Conservation (phyloP, 1,140 invertebrate species). For the Drosophila elegans region DNA sequence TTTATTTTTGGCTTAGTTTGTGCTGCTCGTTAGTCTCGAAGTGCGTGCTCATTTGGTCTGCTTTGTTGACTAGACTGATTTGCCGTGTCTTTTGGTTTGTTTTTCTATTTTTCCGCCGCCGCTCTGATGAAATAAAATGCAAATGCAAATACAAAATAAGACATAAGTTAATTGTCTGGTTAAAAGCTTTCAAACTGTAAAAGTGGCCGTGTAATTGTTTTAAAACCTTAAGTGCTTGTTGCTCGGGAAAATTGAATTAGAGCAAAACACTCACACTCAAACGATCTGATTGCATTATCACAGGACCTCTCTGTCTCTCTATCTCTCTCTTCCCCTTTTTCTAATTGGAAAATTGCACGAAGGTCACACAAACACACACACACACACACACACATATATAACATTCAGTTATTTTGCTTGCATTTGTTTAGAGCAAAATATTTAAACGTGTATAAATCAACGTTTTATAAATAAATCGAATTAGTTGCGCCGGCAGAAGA, state of each 20-base stretch:
- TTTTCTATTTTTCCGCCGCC: conserved; percentile 11
- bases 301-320: conserved; percentile 20
- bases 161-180: conserved; percentile 21
- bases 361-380: conserved; percentile 54
- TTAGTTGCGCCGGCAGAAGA: conserved; percentile 53
- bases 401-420: conserved; percentile 31
- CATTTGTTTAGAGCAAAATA: conserved; percentile 37
- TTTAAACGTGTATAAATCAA: conserved; percentile 36
- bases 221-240: conserved; percentile 16
- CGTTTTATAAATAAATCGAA: conserved; percentile 61
- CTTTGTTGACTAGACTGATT: conserved; percentile 76
- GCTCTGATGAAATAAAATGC: conserved; percentile 1
- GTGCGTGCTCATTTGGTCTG: conserved; percentile 77
- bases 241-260: conserved; percentile 27
- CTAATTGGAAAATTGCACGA: conserved; percentile 72
- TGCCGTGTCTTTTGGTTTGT: conserved; percentile 22
- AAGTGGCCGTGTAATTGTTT: conserved; percentile 13
- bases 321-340: conserved; percentile 12
- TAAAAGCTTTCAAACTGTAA: conserved; percentile 36
- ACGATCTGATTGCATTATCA: conserved; percentile 47
- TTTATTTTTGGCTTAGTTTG: conserved; percentile 65
- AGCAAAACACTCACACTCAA: background rate
- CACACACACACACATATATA: background rate
- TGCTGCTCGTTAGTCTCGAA: conserved; percentile 58
- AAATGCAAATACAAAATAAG: background rate